A percentile compares a stretch with the other conserved stretches of the same genome.
phyloP scores from a whole-genome alignment of 2,797 vertebrate genomes.

The Neoniphon sammara region DNA sequence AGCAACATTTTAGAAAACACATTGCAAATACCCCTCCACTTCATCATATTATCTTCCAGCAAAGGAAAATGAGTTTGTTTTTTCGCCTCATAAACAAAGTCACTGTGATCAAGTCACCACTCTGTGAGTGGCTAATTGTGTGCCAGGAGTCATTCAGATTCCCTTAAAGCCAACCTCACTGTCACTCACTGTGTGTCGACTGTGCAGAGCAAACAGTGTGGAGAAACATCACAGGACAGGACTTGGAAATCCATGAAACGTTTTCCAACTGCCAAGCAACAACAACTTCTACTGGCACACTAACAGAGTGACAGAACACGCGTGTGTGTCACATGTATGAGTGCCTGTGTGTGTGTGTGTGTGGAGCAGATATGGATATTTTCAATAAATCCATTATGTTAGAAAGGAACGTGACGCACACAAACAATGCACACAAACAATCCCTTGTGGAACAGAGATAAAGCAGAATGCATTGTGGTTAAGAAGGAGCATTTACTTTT shows the following conservation, averaged over 20 bases:
- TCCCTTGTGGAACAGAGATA: not conserved
- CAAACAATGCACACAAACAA: not conserved
- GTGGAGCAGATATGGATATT: constrained; percentile 28
- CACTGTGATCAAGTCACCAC: too few relatives aligned
- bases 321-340: constrained; percentile 9
- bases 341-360: constrained; percentile 22
- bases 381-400: constrained; percentile 20
- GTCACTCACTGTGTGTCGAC: not conserved
- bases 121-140: too few relatives aligned
- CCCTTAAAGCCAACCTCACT: constrained; percentile 2
- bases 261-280: constrained; percentile 24
- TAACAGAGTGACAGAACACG: constrained; percentile 42
- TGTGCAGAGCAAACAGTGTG: constrained; percentile 19
- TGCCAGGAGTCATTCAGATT: not conserved
- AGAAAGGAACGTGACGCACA: not conserved
- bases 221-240: constrained; percentile 43
- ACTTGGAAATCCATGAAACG: constrained; percentile 52
- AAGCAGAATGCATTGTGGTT: not conserved
- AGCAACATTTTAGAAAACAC: too few relatives aligned
- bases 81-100: too few relatives aligned
- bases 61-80: too few relatives aligned
- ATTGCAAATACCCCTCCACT: too few relatives aligned
- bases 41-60: too few relatives aligned
- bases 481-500: not conserved
- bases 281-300: constrained; percentile 48